Conservation (phyloP, 2,888 invertebrate genomes). For the Brachynemurus nebulosus region DNA sequence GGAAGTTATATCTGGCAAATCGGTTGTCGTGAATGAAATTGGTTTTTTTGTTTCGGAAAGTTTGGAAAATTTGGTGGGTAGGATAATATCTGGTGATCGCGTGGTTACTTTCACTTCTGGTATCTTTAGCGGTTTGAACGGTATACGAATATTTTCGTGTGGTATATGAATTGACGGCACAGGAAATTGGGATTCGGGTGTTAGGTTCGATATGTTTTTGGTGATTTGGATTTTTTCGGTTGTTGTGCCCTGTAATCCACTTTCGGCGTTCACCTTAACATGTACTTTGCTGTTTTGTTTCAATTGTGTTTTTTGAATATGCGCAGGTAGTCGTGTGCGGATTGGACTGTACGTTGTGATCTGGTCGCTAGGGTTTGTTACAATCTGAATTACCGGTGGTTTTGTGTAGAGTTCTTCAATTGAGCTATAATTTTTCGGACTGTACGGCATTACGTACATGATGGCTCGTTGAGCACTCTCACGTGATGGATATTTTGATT, state of each 20-base stretch:
- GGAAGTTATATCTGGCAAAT: constrained; percentile 19
- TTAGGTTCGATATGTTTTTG: neutral
- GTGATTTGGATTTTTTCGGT: neutral
- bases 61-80: neutral
- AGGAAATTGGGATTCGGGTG: constrained; percentile 1
- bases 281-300: constrained; percentile 18
- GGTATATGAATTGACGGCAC: no score
- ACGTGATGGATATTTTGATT: constrained; percentile 23
- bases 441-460: constrained; percentile 53
- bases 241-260: neutral
- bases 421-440: constrained; percentile 38
- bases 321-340: constrained; percentile 19
- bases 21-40: constrained; percentile 21
- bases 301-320: constrained; percentile 21
- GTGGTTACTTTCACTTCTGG: constrained; percentile 11
- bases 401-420: constrained; percentile 51
- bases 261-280: constrained; percentile 5
- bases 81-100: neutral
- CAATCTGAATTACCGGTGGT: constrained; percentile 45
- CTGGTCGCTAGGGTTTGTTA: constrained; percentile 26
- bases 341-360: constrained; percentile 11
- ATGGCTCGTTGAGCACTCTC: constrained; percentile 37
- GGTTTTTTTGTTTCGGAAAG: constrained; percentile 17
- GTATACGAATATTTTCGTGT: constrained; percentile 15
- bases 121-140: constrained; percentile 11